Percentiles rank a stretch among this genome's conserved stretches.
Conservation (phyloP, 2,797 vertebrate genomes). For the Catamblyrhynchus diadema region DNA sequence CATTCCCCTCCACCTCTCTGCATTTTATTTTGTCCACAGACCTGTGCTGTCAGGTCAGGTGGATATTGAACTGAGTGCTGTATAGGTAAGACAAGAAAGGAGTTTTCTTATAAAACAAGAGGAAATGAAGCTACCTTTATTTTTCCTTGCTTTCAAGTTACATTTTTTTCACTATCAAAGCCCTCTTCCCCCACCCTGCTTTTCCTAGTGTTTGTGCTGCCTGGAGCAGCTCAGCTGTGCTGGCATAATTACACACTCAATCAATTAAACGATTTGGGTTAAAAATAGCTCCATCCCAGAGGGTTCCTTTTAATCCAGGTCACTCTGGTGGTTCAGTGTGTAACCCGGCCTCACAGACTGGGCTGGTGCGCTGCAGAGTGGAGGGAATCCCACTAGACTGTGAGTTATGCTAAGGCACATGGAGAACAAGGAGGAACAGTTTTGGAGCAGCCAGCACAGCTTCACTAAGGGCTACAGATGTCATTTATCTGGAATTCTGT, state of each 20-base stretch:
- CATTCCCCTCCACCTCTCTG: neutral
- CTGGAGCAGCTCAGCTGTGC: neutral
- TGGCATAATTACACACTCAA: neutral
- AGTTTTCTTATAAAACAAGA: neutral
- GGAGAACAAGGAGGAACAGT: neutral
- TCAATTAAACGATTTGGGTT: neutral
- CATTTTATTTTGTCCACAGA: neutral
- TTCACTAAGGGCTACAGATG: neutral
- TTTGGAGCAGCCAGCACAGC: fast-evolving
- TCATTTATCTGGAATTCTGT: neutral
- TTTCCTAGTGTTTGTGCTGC: neutral
- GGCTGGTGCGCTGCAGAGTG: neutral
- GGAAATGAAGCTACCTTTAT: neutral
- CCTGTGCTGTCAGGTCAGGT: neutral
- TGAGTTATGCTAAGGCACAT: neutral
- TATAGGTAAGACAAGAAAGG: neutral
- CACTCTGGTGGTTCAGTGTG: neutral
- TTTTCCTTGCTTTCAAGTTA: neutral
- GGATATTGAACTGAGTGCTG: neutral
- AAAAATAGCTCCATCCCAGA: neutral
- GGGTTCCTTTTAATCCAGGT: neutral
- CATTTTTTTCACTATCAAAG: neutral
- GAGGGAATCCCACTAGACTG: neutral
- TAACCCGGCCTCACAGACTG: neutral
- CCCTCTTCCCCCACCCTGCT: neutral